Evolutionary conservation across 2,888 invertebrate species (phyloP).

Genomic region (Parnassius glacialis): DNA sequence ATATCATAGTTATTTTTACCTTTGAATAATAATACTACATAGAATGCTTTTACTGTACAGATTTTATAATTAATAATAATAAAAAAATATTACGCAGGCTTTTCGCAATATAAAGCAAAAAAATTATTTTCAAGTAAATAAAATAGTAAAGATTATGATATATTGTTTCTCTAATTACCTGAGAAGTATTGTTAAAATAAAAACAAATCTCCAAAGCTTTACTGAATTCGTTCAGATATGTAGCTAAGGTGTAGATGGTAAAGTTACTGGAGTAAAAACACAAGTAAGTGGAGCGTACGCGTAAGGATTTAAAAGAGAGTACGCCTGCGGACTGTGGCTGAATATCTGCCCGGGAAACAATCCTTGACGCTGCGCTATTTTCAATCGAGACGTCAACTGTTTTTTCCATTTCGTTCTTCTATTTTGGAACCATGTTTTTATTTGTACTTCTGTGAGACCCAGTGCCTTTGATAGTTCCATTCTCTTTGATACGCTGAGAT

Average conservation of each 20-base stretch:
- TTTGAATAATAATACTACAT: too few relatives aligned
- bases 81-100: too few relatives aligned
- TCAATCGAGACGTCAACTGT: conserved; percentile 93
- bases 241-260: conserved; percentile 63
- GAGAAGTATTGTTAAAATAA: too few relatives aligned
- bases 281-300: conserved; percentile 82
- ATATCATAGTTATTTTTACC: too few relatives aligned
- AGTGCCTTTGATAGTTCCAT: conserved; percentile 95
- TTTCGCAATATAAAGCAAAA: too few relatives aligned
- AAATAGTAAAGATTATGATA: too few relatives aligned
- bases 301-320: conserved; percentile 83
- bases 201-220: too few relatives aligned
- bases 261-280: conserved; percentile 79
- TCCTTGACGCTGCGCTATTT: conserved; percentile 93
- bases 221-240: too few relatives aligned
- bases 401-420: conserved; percentile 98
- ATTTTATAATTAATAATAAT: too few relatives aligned
- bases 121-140: too few relatives aligned
- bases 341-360: conserved; percentile 86
- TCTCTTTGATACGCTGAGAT: conserved; percentile 96
- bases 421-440: conserved; percentile 98
- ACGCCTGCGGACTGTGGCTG: conserved; percentile 81
- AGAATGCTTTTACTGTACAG: too few relatives aligned
- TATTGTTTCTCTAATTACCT: too few relatives aligned
- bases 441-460: conserved; percentile 95